Percentiles rank a stretch among this genome's conserved stretches.
phyloP scores from a whole-genome alignment of 2,113 vertebrate genomes.

The Gadus chalcogrammus region DNA sequence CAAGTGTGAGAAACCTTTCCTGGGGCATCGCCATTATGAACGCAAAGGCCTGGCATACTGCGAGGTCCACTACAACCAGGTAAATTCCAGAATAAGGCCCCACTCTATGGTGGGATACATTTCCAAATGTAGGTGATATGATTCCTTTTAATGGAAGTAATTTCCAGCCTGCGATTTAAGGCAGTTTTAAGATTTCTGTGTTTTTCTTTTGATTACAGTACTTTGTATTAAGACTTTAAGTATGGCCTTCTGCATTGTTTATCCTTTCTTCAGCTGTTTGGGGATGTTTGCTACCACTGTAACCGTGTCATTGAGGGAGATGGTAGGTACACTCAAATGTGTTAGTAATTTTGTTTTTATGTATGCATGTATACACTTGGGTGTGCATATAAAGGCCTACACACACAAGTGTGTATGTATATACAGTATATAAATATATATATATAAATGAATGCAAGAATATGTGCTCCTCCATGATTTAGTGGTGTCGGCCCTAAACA shows the following conservation, averaged over 20 bases:
- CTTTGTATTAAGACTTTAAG: too few relatives aligned
- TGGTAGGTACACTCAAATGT: constrained; percentile 72
- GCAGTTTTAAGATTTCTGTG: too few relatives aligned
- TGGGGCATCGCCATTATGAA: constrained; percentile 96
- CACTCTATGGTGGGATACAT: not conserved
- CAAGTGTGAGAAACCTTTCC: constrained; percentile 99
- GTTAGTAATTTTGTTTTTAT: not conserved
- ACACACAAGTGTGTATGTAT: not conserved
- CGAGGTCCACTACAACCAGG: constrained; percentile 99
- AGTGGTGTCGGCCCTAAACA: constrained; percentile 98
- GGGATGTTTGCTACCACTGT: constrained; percentile 98
- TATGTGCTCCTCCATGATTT: constrained; percentile 24
- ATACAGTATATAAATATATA: too few relatives aligned
- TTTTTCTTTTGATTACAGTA: too few relatives aligned
- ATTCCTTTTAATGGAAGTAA: not conserved
- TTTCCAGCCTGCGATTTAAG: too few relatives aligned
- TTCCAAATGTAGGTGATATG: not conserved
- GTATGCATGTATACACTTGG: not conserved
- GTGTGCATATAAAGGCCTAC: not conserved
- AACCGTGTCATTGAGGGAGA: constrained; percentile 98
- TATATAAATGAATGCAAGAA: too few relatives aligned
- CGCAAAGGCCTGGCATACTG: constrained; percentile 96
- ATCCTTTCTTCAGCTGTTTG: constrained; percentile 82
- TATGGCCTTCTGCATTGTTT: not conserved
- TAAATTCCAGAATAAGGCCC: constrained; percentile 51